Base-by-base conservation (phyloP, 2,888 invertebrate species). In the Amiota mariae region DNA sequence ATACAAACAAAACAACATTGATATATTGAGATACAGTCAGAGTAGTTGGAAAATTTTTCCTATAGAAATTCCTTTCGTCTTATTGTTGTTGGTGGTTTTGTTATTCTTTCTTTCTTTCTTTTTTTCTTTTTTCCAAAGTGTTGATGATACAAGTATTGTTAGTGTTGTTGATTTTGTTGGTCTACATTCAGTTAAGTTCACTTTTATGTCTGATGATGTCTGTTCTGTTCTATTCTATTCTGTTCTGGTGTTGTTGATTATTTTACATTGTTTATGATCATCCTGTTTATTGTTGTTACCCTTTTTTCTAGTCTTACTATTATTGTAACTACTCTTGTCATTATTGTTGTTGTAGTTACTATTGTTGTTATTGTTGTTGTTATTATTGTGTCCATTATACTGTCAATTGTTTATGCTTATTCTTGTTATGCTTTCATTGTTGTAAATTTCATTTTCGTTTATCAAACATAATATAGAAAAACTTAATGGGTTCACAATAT, bases 341-440 rank as follows among this genome's bases (percentile, higher is more conserved):
- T 4, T 51, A 51, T 51, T 51, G 51, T 51, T 51, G 51, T 51
- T 1, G 4, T 51, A 3, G 51, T 51, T 51, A 6, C 4, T 54
- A 12, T 54, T 54, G 54, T n/a, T 54, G 12, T 54, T 54, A 8
- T 18, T 36, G 36, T 36, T 36, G 11, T 63, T 36, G 46, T 63
- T 63, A 46, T 46, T 36, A 63, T 63, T 36, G 13, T 63, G 46
- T 63, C 46, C 63, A 36, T 63, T 63, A 63, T 11, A 46, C 46
- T 46, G 63, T 63, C 63, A 63, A 12, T 63, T 63, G 63, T 63
- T 63, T 36, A 36, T 63, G 63, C 36, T 46, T 18, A 59, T 59
- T 63, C 36, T 11, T 36, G 63, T 10, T 63, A 36, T 36, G 36
- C 63, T 63, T 36, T 63, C 36, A 36, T 15, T n/a, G 13, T n/a